Base-by-base conservation (phyloP, 2,797 vertebrate genomes). In the Gila robusta region DNA sequence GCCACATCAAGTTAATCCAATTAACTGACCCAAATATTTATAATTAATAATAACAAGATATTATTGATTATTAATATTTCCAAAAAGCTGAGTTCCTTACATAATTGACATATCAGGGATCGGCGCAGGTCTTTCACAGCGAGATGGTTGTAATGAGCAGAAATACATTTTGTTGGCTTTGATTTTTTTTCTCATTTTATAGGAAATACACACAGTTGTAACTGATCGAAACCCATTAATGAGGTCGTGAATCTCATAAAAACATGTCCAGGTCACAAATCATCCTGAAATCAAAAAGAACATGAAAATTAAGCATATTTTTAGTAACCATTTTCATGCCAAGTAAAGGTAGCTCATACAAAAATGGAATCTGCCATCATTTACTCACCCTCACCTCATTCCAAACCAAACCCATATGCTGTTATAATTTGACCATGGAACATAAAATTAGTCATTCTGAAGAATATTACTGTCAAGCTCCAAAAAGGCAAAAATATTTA, bases 91-190 rank as follows among this genome's bases (percentile, higher is more conserved):
- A n/a, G n/a, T n/a, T n/a, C n/a, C n/a, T n/a, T n/a, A n/a, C 64
- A 16, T 71, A 71, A 85, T 32, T 85, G 74, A 79, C 76, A 79
- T 85, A 19, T 59, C 49, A 21, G 44, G 66, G 74, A 69, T 32
- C 1, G 0, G 3, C 0, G 1, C 62, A 79, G 66, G 37, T 62
- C 66, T 59, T 59, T 0, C 1, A 39, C 9, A 19, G 44, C 7
- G 2, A 67, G 35, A 77, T 5, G 32, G 19, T 5, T 69, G 76
- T 79, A 71, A 79, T 56, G 47, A 84, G 64, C 56, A n/a, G 56
- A 83, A 83, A 76, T 76, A 76, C 1, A 26, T 66, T 59, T 37
- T 9, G 26, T 56, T 44, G 10, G 16, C 4, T 66, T 56, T 39
- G 35, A 52, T 84, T 67, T 49, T 14, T 67, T 26, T 0, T 10